Conservation (phyloP, 2,888 invertebrate genomes). For the Troglohyphantes excavatus region DNA sequence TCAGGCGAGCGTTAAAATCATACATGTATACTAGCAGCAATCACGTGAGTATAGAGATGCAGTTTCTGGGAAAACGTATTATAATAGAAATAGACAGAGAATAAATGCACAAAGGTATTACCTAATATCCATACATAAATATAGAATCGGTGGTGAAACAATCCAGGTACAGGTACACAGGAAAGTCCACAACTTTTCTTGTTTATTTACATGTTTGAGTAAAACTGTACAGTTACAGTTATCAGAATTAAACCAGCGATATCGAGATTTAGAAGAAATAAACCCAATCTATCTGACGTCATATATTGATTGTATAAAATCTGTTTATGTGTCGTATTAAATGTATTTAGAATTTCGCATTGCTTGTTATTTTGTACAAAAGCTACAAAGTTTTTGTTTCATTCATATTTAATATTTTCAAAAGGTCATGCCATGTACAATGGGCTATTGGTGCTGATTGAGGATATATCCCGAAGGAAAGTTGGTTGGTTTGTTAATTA, state of each 20-base stretch:
- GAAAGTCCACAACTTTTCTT: slow-evolving; percentile 6
- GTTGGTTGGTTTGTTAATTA: too few species aligned
- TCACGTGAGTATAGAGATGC: background rate
- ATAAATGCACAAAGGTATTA: slow-evolving; percentile 24
- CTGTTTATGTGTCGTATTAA: background rate
- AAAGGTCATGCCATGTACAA: too few species aligned
- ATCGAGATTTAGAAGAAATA: too few species aligned
- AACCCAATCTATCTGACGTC: too few species aligned
- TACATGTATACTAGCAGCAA: slow-evolving; percentile 5
- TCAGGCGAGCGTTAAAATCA: slow-evolving; percentile 3
- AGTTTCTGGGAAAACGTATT: background rate
- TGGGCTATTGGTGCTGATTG: too few species aligned
- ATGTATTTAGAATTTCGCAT: background rate
- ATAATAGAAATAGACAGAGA: background rate
- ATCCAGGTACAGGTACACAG: background rate
- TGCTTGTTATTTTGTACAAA: too few species aligned
- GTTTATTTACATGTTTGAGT: background rate
- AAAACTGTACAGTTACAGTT: slow-evolving; percentile 10
- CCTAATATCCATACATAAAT: slow-evolving; percentile 42
- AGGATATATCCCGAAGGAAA: too few species aligned
- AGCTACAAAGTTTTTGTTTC: too few species aligned
- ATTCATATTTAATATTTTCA: too few species aligned
- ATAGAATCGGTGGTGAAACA: background rate
- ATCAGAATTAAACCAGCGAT: too few species aligned
- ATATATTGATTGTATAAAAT: background rate